phyloP scores from a whole-genome alignment of 2,113 vertebrate genomes.

The Morone saxatilis region DNA sequence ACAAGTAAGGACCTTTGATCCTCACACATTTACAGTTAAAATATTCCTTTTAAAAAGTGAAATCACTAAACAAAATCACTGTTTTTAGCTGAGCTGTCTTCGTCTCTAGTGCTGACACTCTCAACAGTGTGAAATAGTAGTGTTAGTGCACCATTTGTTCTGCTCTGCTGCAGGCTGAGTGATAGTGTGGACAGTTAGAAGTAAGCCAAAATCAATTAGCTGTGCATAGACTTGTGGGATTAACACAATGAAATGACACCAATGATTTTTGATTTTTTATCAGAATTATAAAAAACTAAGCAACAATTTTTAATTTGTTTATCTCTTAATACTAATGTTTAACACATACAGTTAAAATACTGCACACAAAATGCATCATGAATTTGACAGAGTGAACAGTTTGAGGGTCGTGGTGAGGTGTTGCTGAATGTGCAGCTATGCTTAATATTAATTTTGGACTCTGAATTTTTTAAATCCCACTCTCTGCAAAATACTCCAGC shows the following conservation, averaged over 20 bases:
- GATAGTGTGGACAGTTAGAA: constrained; percentile 47
- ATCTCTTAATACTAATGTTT: not conserved
- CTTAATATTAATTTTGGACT: constrained; percentile 6
- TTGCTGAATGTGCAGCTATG: constrained; percentile 18
- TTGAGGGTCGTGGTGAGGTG: not conserved
- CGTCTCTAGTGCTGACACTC: constrained; percentile 24
- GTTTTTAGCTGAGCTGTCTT: constrained; percentile 21
- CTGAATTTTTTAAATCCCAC: constrained; percentile 16
- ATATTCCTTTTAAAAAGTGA: constrained; percentile 4
- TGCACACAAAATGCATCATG: not conserved
- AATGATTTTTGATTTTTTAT: not conserved
- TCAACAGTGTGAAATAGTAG: constrained; percentile 41
- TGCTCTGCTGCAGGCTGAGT: constrained; percentile 44
- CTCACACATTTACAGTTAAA: not conserved
- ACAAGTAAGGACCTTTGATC: not conserved
- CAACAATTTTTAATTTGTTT: not conserved
- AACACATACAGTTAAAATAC: not conserved
- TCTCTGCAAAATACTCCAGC: constrained; percentile 20
- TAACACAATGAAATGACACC: constrained; percentile 9
- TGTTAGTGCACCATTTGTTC: constrained; percentile 56
- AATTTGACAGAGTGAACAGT: not conserved
- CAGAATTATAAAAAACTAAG: not conserved
- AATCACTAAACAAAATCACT: constrained; percentile 1
- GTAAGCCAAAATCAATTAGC: constrained; percentile 47
- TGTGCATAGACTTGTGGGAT: constrained; percentile 6